phyloP scores from a whole-genome alignment of 2,888 invertebrate genomes.

The Neoaliturus tenellus region DNA sequence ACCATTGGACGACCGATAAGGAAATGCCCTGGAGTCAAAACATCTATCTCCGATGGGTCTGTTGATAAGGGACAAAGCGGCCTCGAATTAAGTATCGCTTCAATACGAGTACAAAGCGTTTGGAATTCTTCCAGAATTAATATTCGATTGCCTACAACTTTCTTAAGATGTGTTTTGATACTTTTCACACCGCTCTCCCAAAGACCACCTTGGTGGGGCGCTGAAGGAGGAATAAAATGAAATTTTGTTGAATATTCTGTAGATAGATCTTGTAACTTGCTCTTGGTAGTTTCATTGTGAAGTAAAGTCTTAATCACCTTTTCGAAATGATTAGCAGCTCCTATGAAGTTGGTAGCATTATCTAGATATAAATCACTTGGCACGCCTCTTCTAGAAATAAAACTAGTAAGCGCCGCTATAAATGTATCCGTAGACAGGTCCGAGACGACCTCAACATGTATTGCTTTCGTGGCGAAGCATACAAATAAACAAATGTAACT shows the following conservation, averaged over 20 bases:
- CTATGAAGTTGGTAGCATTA: conserved; percentile 69
- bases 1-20: conserved; percentile 61
- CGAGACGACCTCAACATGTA: conserved; percentile 69
- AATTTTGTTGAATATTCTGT: no score
- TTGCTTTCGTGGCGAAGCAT: conserved; percentile 67
- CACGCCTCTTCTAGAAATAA: conserved; percentile 67
- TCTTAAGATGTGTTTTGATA: conserved; percentile 66
- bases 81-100: conserved; percentile 5
- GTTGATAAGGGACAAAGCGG: not conserved
- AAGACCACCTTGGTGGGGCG: conserved; percentile 50
- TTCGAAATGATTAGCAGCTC: conserved; percentile 65
- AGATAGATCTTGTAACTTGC: no score
- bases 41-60: conserved; percentile 61
- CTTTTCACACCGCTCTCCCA: conserved; percentile 54
- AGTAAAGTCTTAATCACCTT: conserved; percentile 55
- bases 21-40: conserved; percentile 66
- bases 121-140: conserved; percentile 66
- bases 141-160: conserved; percentile 61
- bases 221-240: conserved; percentile 38
- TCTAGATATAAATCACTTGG: conserved; percentile 67
- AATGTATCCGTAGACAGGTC: conserved; percentile 68
- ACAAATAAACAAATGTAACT: conserved; percentile 66
- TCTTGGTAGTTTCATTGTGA: not conserved
- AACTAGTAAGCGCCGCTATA: conserved; percentile 67
- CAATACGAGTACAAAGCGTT: conserved; percentile 57